Evolutionary conservation across 2,113 vertebrate species (phyloP), one percentile per base, ranked within the genome.

Genomic region (Xiphorhynchus elegans): DNA sequence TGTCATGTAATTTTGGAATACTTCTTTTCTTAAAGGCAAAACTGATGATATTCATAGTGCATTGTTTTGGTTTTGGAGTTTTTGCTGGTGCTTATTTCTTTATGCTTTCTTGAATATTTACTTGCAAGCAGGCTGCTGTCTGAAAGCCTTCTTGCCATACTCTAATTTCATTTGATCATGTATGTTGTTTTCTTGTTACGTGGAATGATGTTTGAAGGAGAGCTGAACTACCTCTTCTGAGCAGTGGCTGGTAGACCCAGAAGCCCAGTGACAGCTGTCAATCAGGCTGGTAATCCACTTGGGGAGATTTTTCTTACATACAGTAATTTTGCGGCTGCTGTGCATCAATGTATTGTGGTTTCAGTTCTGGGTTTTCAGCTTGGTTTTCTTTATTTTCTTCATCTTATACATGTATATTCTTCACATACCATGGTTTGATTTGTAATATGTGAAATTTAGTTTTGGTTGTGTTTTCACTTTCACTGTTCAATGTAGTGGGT

Each of bases 291-390:
- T 83, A 49, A 50, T 25, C 25, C 6, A 8, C 19, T 26, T 1
- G 1, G 47, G 58, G 72, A 70, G 31, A 19, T 63, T 68, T 90
- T 50, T 17, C 21, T 81, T 47, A 18, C 1, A 0, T 47, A 8
- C 8, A 13, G 26, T 55, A 49, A 33, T 37, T 74, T 77, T 58
- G 25, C 0, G 4, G 6, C 66, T 62, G 33, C 52, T 63, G 19
- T 50, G 39, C 26, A 28, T 85, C 29, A 14, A 1, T 42, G 39
- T 1, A 1, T 50, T 72, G 29, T 39, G 33, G n/a, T 67, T 76
- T 86, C 35, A 10, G 4, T 75, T 53, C n/a, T 1, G 0, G 14
- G 13, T 55, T 49, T n/a, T 39, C 1, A 0, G 16, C 7, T 50
- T 59, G 15, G 3, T 46, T 79, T 74, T 42, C 33, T 64, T 39